These are phyloP conservation scores for Porites rus DNA, from an alignment of 92 coral and sea anemone species.

Conservation along the genomic window DNA sequence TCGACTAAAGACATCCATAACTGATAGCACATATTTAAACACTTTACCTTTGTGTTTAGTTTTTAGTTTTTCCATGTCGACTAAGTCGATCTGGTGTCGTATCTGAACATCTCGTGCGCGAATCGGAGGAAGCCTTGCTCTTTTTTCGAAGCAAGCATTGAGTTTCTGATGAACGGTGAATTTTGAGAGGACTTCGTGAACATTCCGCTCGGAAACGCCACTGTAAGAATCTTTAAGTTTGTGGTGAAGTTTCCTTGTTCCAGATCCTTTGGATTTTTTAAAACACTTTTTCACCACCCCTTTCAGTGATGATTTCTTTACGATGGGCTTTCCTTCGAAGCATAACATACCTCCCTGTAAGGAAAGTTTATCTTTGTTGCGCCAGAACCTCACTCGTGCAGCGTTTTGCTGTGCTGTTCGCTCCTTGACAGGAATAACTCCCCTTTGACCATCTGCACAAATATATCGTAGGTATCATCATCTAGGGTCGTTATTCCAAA, in stretches of 20 bases:
- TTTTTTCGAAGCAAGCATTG: slow-evolving; percentile 26
- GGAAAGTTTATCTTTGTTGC: slow-evolving; percentile 32
- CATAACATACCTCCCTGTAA: slow-evolving; percentile 20
- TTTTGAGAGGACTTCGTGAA: slow-evolving; percentile 15
- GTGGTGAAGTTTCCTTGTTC: slow-evolving; percentile 36
- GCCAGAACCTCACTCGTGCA: slow-evolving; percentile 20
- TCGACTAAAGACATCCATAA: slow-evolving; percentile 28
- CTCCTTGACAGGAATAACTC: no score
- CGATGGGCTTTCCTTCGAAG: slow-evolving; percentile 19
- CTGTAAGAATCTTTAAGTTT: slow-evolving; percentile 36
- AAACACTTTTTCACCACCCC: slow-evolving; percentile 16
- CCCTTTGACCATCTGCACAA: no score
- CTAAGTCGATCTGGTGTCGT: slow-evolving; percentile 41
- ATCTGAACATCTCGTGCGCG: slow-evolving; percentile 35
- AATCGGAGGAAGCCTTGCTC: slow-evolving; percentile 39
- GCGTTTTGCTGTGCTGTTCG: no score
- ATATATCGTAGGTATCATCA: no score
- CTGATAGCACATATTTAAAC: slow-evolving; percentile 30
- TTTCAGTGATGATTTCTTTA: slow-evolving; percentile 18
- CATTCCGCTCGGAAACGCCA: slow-evolving; percentile 27
- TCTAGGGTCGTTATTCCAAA: slow-evolving; percentile 18
- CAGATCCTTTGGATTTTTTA: slow-evolving; percentile 35
- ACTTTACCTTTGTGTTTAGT: slow-evolving; percentile 20
- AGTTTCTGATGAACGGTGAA: slow-evolving; percentile 21
- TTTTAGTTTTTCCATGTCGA: slow-evolving; percentile 19